Percentiles rank a stretch among this genome's conserved stretches.
Evolutionary conservation across 2,797 vertebrate species (phyloP).

Genomic region (Sebastes ruberrimus): DNA sequence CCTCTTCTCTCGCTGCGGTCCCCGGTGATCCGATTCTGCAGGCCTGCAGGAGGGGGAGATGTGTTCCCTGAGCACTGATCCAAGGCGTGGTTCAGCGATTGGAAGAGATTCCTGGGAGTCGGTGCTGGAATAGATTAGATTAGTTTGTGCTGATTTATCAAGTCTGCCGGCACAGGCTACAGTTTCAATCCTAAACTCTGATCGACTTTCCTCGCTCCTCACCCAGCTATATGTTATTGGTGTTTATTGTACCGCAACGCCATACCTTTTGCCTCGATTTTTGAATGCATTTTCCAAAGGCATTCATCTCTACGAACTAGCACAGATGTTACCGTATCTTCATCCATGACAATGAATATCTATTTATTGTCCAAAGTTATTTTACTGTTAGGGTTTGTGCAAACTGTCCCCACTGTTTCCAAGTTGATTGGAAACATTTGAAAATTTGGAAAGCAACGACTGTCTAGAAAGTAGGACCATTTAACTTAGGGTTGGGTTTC

Average conservation of each 20-base stretch:
- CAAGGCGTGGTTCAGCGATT: not conserved
- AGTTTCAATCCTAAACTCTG: not conserved
- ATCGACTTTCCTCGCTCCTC: not conserved
- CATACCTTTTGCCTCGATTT: not conserved
- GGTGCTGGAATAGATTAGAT: not conserved
- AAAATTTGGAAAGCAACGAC: not conserved
- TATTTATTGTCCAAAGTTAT: no score
- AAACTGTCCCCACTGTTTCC: no score
- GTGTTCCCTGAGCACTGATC: not conserved
- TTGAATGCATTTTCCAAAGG: not conserved
- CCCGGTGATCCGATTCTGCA: not conserved
- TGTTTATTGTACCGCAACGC: not conserved
- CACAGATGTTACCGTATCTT: not conserved
- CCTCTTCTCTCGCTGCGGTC: not conserved
- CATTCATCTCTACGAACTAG: not conserved
- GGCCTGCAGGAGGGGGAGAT: not conserved
- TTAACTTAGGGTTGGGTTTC: not conserved
- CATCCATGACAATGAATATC: not conserved
- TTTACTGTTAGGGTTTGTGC: no score
- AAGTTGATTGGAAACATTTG: not conserved
- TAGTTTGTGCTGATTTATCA: not conserved
- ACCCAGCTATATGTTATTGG: not conserved
- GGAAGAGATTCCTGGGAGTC: not conserved
- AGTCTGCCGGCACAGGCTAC: not conserved
- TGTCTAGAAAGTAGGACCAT: not conserved